Conservation (phyloP, 2,888 invertebrate genomes). For the Lomographa bimaculata region DNA sequence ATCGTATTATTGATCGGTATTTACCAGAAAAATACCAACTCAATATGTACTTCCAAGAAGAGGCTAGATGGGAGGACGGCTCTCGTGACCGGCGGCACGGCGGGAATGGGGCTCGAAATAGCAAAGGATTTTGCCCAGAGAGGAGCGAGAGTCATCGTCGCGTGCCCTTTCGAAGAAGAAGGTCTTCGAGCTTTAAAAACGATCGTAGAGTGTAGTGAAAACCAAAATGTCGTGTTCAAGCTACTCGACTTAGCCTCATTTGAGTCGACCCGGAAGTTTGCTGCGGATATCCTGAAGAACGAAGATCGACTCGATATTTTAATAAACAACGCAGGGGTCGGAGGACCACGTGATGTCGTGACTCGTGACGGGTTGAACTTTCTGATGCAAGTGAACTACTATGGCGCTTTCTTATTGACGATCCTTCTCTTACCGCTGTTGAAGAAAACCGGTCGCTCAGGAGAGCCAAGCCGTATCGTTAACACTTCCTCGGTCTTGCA, state of each 20-base stretch:
- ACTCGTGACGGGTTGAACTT: constrained; percentile 92
- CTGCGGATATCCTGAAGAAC: constrained; percentile 86
- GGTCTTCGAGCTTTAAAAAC: constrained; percentile 71
- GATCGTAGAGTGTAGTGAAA: constrained; percentile 84
- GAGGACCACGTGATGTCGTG: constrained; percentile 55
- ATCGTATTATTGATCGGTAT: constrained; percentile 11
- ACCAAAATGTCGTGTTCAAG: constrained; percentile 85
- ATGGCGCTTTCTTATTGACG: constrained; percentile 95
- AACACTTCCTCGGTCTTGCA: constrained; percentile 90
- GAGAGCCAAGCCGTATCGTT: constrained; percentile 87
- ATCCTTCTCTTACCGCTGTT: constrained; percentile 91
- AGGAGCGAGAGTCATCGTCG: constrained; percentile 60
- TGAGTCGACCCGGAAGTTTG: constrained; percentile 90
- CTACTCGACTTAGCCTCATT: constrained; percentile 88
- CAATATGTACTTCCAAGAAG: constrained; percentile 41
- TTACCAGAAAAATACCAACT: constrained; percentile 21
- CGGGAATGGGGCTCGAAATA: constrained; percentile 59
- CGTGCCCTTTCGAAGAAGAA: constrained; percentile 57
- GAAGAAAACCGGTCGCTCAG: constrained; percentile 75
- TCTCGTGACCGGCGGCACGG: constrained; percentile 61
- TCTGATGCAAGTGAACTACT: constrained; percentile 96
- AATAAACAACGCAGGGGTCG: constrained; percentile 93
- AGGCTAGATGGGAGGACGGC: constrained; percentile 46
- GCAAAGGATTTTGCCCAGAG: constrained; percentile 57
- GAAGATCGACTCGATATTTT: constrained; percentile 90